A percentile compares a stretch with the other conserved stretches of the same genome.
These are phyloP conservation scores for Microplitis mediator DNA, from an alignment of 1,140 invertebrate species.

Conservation along the genomic window DNA sequence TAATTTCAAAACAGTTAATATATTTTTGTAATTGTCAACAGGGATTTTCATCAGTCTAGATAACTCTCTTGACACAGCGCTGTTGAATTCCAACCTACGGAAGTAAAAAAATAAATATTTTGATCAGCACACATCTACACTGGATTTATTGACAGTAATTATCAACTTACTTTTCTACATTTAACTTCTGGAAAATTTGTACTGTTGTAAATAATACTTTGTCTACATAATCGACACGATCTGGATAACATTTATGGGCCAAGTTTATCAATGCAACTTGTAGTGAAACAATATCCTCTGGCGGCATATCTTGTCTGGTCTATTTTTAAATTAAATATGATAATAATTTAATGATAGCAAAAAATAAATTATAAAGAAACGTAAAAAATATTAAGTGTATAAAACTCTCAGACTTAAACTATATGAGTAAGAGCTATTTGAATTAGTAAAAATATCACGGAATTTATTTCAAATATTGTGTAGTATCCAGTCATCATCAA, in stretches of 20 bases:
- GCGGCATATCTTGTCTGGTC: constrained; percentile 90
- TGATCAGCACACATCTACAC: background rate
- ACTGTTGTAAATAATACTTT: constrained; percentile 91
- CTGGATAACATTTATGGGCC: constrained; percentile 95
- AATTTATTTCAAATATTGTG: constrained; percentile 39
- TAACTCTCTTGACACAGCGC: constrained; percentile 88
- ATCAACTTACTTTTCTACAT: constrained; percentile 72
- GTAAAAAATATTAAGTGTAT: background rate
- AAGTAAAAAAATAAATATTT: constrained; percentile 35
- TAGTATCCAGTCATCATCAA: constrained; percentile 50
- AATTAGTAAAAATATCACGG: constrained; percentile 34
- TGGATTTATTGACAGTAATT: background rate
- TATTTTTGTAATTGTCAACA: constrained; percentile 92
- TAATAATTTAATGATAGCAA: background rate
- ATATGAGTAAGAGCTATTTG: constrained; percentile 44
- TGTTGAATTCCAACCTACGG: constrained; percentile 75
- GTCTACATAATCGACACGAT: constrained; percentile 93
- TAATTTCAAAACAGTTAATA: constrained; percentile 83
- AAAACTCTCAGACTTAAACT: constrained; percentile 59
- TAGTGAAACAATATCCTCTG: constrained; percentile 94
- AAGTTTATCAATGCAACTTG: constrained; percentile 95
- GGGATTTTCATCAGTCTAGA: constrained; percentile 93
- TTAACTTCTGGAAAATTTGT: constrained; percentile 81
- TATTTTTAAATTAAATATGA: constrained; percentile 51
- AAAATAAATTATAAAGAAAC: constrained; percentile 13